phyloP scores from a whole-genome alignment of 2,113 vertebrate species.

The Rhombomys opimus region DNA sequence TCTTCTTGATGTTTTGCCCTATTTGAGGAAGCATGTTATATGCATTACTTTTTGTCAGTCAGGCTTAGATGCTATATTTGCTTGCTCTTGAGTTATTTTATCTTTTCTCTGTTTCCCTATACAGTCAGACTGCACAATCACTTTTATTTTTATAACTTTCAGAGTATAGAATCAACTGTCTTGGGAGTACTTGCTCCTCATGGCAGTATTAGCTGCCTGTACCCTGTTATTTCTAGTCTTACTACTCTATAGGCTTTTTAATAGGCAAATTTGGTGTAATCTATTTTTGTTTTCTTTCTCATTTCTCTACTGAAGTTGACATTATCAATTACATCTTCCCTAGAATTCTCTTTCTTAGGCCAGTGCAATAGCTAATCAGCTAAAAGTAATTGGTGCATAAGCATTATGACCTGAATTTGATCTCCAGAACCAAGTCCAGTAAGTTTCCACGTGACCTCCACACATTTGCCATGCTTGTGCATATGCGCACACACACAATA shows the following conservation, averaged over 20 bases:
- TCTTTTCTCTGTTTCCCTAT: neutral
- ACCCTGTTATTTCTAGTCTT: neutral
- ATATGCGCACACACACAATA: neutral
- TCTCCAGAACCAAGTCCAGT: neutral
- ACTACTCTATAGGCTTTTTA: neutral
- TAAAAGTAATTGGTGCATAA: neutral
- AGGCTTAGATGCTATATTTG: constrained; percentile 6
- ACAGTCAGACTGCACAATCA: neutral
- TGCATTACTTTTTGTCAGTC: neutral
- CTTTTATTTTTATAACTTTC: constrained; percentile 40
- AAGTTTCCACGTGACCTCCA: neutral
- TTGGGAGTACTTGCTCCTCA: neutral
- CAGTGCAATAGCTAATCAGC: neutral
- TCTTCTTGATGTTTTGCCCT: constrained; percentile 6
- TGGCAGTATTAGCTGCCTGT: too few relatives aligned
- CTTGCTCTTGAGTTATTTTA: constrained; percentile 28
- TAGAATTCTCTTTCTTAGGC: neutral
- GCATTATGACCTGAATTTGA: neutral
- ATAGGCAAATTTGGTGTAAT: neutral
- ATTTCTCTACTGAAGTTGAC: neutral
- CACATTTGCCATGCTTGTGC: neutral
- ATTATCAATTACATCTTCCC: neutral
- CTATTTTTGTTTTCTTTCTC: neutral
- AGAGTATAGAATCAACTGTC: neutral
- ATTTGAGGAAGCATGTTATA: constrained; percentile 42